Conservation (phyloP, 2,888 invertebrate species). For the Eumacrocentrus americanus region DNA sequence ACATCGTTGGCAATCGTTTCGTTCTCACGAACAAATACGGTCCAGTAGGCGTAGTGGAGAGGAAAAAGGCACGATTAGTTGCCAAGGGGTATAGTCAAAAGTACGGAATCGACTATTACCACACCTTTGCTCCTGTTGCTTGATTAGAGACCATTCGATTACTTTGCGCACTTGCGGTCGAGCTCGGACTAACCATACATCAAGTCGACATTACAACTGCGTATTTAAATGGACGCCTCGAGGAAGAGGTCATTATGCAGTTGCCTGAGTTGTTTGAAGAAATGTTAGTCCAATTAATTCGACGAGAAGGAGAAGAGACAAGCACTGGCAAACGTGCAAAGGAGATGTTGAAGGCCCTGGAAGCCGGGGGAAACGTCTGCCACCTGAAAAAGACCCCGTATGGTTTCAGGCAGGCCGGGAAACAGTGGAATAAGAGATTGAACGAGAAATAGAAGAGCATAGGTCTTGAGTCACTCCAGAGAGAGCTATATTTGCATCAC, state of each 20-base stretch:
- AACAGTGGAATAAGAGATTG: too few relatives aligned
- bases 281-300: neutral
- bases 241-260: neutral
- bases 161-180: slow-evolving; percentile 13
- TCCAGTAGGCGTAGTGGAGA: neutral
- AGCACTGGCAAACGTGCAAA: too few relatives aligned
- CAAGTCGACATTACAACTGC: slow-evolving; percentile 30
- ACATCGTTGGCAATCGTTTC: neutral
- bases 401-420: too few relatives aligned
- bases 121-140: slow-evolving; percentile 21
- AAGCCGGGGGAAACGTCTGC: too few relatives aligned
- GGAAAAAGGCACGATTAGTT: slow-evolving; percentile 21
- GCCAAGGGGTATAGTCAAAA: slow-evolving; percentile 17
- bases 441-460: too few relatives aligned
- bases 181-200: slow-evolving; percentile 6
- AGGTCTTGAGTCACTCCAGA: too few relatives aligned
- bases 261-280: slow-evolving; percentile 21
- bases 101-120: slow-evolving; percentile 19
- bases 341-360: too few relatives aligned
- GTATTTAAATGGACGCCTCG: slow-evolving; percentile 24
- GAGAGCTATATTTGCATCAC: too few relatives aligned
- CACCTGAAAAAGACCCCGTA: too few relatives aligned
- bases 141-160: slow-evolving; percentile 19
- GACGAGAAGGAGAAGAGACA: too few relatives aligned
- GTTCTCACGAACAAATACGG: neutral